phyloP scores from a whole-genome alignment of 2,888 invertebrate genomes.

The Unio delphinus region DNA sequence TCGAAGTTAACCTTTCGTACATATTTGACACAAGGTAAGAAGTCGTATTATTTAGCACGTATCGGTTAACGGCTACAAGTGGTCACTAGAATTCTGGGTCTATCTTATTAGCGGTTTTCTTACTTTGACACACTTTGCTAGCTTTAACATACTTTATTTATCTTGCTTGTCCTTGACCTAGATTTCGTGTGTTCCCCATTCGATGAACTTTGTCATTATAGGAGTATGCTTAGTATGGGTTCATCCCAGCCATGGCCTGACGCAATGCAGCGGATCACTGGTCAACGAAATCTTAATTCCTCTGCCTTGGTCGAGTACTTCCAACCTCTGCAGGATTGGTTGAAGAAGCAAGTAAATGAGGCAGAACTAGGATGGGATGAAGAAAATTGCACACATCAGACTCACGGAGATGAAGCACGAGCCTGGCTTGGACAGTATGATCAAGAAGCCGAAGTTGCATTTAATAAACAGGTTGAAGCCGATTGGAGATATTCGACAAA shows the following conservation, averaged over 20 bases:
- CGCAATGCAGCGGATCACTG: constrained; percentile 85
- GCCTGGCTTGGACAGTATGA: constrained; percentile 49
- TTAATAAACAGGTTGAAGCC: constrained; percentile 25
- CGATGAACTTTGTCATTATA: constrained; percentile 17
- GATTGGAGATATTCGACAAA: constrained; percentile 62
- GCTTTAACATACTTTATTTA: too few species aligned
- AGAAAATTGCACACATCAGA: constrained; percentile 21
- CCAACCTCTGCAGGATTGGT: constrained; percentile 84
- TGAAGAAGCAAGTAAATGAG: constrained; percentile 74
- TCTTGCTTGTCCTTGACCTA: too few species aligned
- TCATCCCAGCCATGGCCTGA: constrained; percentile 77
- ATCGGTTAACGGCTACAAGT: too few species aligned
- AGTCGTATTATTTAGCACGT: too few species aligned
- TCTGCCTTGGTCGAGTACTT: constrained; percentile 87
- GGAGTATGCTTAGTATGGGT: constrained; percentile 73
- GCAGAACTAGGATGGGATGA: constrained; percentile 34
- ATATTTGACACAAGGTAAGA: too few species aligned
- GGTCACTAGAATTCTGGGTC: too few species aligned
- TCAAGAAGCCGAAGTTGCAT: constrained; percentile 26
- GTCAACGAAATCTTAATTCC: constrained; percentile 80
- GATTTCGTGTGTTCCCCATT: too few species aligned
- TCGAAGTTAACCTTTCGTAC: too few species aligned
- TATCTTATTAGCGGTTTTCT: too few species aligned
- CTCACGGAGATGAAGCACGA: constrained; percentile 29
- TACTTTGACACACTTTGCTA: too few species aligned